A percentile compares a stretch with the other conserved stretches of the same genome.
phyloP scores from a whole-genome alignment of 2,888 invertebrate genomes.

The Keiferia lycopersicella region DNA sequence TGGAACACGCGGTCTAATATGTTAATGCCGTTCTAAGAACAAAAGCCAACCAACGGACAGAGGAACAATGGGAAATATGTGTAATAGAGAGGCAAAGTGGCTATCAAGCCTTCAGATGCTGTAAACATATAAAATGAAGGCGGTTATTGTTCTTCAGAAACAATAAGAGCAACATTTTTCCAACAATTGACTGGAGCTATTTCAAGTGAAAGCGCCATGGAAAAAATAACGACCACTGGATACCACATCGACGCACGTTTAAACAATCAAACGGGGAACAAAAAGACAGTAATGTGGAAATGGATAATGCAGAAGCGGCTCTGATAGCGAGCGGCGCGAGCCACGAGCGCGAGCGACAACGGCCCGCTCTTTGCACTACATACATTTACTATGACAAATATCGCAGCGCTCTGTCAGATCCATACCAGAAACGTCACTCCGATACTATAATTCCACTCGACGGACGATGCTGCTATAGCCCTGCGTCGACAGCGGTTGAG shows the following conservation, averaged over 20 bases:
- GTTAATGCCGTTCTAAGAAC: constrained; percentile 42
- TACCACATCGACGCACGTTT: constrained; percentile 79
- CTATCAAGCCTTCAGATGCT: constrained; percentile 73
- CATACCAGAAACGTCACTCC: too few relatives aligned
- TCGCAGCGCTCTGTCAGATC: too few relatives aligned
- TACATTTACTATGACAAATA: too few relatives aligned
- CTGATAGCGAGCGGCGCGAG: constrained; percentile 30
- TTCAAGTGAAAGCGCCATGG: constrained; percentile 73
- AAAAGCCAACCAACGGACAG: constrained; percentile 46
- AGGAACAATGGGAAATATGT: constrained; percentile 58
- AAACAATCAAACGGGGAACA: constrained; percentile 79
- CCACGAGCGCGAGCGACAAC: constrained; percentile 28
- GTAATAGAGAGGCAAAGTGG: constrained; percentile 71
- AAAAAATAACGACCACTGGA: constrained; percentile 73
- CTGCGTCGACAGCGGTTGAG: too few relatives aligned
- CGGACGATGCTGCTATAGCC: too few relatives aligned
- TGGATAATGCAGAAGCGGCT: constrained; percentile 69
- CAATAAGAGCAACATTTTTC: constrained; percentile 78
- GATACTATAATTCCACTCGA: too few relatives aligned
- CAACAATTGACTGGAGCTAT: constrained; percentile 77
- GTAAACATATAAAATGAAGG: constrained; percentile 78
- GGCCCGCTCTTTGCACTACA: too few relatives aligned
- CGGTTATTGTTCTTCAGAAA: constrained; percentile 77
- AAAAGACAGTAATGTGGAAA: constrained; percentile 79
- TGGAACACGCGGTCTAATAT: constrained; percentile 28